Conservation (phyloP, 2,888 invertebrate species). For the Latrodectus hesperus region DNA sequence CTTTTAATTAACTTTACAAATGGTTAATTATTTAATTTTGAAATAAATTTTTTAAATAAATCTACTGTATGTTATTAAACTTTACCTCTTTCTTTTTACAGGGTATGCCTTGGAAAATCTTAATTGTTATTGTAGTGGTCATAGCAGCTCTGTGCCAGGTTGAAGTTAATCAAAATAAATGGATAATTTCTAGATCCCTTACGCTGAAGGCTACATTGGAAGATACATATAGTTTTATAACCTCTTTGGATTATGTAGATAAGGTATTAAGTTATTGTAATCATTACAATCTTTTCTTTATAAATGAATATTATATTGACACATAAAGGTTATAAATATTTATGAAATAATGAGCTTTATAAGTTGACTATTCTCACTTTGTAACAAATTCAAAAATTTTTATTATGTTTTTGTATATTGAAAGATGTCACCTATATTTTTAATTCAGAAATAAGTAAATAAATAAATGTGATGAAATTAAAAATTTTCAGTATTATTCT, state of each 20-base stretch:
- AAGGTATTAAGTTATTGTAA: conserved; percentile 36
- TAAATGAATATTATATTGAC: too few species aligned
- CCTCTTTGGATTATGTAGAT: conserved; percentile 68
- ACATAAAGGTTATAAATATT: too few species aligned
- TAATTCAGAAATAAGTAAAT: too few species aligned
- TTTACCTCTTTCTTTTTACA: conserved; percentile 13
- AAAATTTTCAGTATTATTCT: too few species aligned
- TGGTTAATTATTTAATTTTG: background rate
- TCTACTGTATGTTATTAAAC: background rate
- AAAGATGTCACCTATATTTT: too few species aligned
- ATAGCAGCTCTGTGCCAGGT: conserved; percentile 57
- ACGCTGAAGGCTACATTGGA: conserved; percentile 59
- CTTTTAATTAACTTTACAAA: background rate
- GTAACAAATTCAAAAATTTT: too few species aligned
- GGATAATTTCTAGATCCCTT: conserved; percentile 58
- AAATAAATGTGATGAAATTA: too few species aligned
- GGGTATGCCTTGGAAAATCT: conserved; percentile 60
- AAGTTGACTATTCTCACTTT: too few species aligned
- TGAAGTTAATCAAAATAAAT: conserved; percentile 65
- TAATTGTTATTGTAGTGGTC: conserved; percentile 37
- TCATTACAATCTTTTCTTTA: too few species aligned
- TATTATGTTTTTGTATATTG: too few species aligned
- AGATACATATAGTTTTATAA: conserved; percentile 68
- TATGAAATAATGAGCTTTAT: too few species aligned
- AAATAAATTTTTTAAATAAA: background rate